Conservation (phyloP, 2,888 invertebrate genomes). For the Acanthosoma haemorrhoidale region DNA sequence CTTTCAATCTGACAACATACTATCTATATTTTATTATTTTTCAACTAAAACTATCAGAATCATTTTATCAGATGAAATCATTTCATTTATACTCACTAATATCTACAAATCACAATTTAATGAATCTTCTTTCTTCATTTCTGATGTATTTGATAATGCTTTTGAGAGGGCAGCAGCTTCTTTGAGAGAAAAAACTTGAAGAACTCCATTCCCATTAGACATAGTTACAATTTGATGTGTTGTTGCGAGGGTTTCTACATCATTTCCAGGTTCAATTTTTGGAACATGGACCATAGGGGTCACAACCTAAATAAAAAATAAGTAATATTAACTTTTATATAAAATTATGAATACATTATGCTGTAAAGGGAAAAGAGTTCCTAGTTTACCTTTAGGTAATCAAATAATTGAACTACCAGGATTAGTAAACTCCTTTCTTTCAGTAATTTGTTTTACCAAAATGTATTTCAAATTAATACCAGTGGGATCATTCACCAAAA, state of each 20-base stretch:
- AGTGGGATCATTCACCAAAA: no score
- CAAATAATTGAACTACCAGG: no score
- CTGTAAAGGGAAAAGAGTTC: no score
- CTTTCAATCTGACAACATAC: no score
- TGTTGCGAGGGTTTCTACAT: slow-evolving; percentile 47
- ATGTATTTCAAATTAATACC: no score
- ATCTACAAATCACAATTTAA: slow-evolving; percentile 50
- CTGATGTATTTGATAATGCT: slow-evolving; percentile 58
- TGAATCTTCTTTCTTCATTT: slow-evolving; percentile 61
- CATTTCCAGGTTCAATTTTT: slow-evolving; percentile 57
- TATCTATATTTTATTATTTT: no score
- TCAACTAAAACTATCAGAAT: no score
- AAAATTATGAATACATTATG: not conserved
- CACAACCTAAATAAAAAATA: slow-evolving; percentile 49
- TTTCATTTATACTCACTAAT: no score
- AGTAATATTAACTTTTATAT: not conserved
- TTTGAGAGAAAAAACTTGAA: slow-evolving; percentile 79
- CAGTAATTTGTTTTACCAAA: no score
- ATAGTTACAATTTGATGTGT: slow-evolving; percentile 75
- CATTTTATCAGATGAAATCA: no score
- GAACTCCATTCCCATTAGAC: slow-evolving; percentile 45
- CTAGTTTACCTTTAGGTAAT: no score
- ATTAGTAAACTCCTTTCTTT: no score
- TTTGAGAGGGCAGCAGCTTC: slow-evolving; percentile 76
- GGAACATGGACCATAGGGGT: slow-evolving; percentile 78